Evolutionary conservation across 2,797 vertebrate genomes (phyloP).

Genomic region (Eidolon dupreanum): DNA sequence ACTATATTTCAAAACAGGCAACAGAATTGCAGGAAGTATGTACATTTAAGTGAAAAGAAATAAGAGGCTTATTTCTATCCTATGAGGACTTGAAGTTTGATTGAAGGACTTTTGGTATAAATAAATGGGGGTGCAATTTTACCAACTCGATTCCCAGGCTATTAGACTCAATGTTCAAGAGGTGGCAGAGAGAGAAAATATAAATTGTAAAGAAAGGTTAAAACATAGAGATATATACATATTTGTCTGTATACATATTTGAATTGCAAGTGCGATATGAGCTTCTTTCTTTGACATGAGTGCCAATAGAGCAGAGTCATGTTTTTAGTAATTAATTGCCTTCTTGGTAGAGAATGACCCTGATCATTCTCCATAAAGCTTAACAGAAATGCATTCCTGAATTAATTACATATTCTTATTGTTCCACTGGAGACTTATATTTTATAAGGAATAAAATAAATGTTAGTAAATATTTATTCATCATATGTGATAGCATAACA

Average conservation of each 20-base stretch:
- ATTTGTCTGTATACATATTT: neutral
- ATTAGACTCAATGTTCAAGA: neutral
- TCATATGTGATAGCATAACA: neutral
- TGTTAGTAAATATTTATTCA: neutral
- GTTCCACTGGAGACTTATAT: neutral
- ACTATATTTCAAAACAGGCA: conserved; percentile 43
- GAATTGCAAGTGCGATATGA: neutral
- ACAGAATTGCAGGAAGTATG: neutral
- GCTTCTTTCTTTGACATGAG: neutral
- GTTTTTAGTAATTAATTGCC: neutral
- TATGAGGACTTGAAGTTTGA: neutral
- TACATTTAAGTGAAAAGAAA: neutral
- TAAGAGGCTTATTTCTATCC: neutral
- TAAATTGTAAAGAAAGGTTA: neutral
- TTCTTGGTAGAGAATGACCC: neutral
- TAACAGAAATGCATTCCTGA: neutral
- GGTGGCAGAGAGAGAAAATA: neutral
- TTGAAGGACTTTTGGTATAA: neutral
- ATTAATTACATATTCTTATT: neutral
- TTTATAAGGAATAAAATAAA: conserved; percentile 19
- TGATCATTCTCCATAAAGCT: neutral
- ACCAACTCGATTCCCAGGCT: neutral
- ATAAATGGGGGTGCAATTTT: neutral
- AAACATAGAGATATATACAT: neutral
- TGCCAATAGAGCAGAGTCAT: neutral